phyloP scores from a whole-genome alignment of 2,797 vertebrate species.

The Monodelphis domestica region DNA sequence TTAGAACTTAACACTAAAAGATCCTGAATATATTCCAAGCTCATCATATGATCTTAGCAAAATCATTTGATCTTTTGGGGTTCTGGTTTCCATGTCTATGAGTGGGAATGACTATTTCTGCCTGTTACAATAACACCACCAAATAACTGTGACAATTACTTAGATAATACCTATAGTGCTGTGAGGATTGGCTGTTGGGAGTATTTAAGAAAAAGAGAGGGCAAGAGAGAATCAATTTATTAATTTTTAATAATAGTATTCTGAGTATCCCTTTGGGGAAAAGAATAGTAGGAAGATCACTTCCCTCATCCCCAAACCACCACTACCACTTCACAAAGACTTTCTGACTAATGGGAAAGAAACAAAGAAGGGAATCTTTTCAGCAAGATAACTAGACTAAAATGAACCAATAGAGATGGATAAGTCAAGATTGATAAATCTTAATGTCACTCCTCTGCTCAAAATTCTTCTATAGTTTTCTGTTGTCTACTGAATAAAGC shows the following conservation, averaged over 20 bases:
- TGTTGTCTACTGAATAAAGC: background rate
- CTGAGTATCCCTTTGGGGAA: slow-evolving; percentile 6
- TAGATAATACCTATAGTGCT: background rate
- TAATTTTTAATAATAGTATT: slow-evolving; percentile 8
- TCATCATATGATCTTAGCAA: slow-evolving; percentile 35
- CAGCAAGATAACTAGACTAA: background rate
- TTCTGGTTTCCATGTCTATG: slow-evolving; percentile 39
- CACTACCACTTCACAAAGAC: background rate
- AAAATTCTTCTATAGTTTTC: background rate
- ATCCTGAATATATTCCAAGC: slow-evolving; percentile 18
- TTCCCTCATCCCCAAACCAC: background rate
- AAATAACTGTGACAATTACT: slow-evolving; percentile 32
- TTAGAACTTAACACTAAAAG: slow-evolving; percentile 12
- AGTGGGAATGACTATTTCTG: slow-evolving; percentile 22
- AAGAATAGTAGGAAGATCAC: slow-evolving; percentile 40
- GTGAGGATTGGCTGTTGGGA: background rate
- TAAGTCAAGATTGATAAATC: background rate
- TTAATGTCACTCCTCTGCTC: background rate
- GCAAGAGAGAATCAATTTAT: slow-evolving; percentile 22
- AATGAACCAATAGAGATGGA: background rate
- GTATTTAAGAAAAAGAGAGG: slow-evolving; percentile 14
- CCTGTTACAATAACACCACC: background rate
- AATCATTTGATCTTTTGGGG: background rate
- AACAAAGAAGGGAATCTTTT: background rate
- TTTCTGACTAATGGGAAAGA: background rate